phyloP scores from a whole-genome alignment of 2,113 vertebrate genomes.

The Aphelocoma coerulescens region DNA sequence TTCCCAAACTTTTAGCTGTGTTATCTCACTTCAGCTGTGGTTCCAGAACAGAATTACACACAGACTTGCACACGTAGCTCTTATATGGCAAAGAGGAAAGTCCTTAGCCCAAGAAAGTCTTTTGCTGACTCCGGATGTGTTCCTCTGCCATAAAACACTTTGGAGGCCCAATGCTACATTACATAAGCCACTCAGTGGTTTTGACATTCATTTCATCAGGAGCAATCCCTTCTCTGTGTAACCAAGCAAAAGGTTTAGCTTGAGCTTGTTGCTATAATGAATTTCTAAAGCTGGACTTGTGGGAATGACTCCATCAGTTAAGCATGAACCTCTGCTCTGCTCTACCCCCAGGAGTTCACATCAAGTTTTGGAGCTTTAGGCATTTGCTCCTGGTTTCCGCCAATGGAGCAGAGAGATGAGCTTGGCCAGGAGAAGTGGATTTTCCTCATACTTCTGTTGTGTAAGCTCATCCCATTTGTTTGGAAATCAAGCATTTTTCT shows the following conservation, averaged over 20 bases:
- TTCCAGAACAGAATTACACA: not conserved
- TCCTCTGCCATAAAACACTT: not conserved
- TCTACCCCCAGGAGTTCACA: not conserved
- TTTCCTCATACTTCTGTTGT: not conserved
- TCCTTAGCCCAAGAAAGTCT: not conserved
- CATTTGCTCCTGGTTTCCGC: not conserved
- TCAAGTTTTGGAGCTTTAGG: not conserved
- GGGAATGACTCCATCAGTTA: not conserved
- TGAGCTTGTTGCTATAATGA: not conserved
- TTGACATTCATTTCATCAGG: not conserved
- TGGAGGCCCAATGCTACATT: not conserved
- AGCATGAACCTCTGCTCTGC: not conserved
- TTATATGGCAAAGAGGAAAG: not conserved
- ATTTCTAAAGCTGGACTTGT: not conserved
- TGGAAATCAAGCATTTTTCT: not conserved
- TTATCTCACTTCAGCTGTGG: not conserved
- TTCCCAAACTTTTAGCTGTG: not conserved
- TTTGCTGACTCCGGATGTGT: not conserved
- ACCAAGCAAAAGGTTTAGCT: slow-evolving; percentile 1
- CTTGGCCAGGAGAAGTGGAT: not conserved
- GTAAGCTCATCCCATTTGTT: not conserved
- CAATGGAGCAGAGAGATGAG: not conserved
- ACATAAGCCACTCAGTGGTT: not conserved
- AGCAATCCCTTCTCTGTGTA: not conserved
- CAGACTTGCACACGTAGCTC: not conserved